phyloP scores from a whole-genome alignment of 2,888 invertebrate species.

The Prosopocoilus inquinatus region DNA sequence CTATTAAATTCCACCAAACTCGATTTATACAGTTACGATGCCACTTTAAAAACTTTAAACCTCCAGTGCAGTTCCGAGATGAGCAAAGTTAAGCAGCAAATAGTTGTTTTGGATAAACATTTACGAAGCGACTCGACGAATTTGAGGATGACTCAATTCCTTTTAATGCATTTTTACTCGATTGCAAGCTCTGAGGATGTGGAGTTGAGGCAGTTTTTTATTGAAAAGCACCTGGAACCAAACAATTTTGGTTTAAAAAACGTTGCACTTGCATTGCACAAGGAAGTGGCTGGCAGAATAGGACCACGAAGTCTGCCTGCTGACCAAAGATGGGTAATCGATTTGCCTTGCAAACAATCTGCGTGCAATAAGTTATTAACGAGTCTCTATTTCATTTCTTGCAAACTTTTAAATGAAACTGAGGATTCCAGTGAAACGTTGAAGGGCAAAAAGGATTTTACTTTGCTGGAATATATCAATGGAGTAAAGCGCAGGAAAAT shows the following conservation, averaged over 20 bases:
- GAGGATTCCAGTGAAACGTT: constrained; percentile 23
- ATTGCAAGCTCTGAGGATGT: constrained; percentile 46
- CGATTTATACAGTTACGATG: constrained; percentile 36
- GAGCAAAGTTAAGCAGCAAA: constrained; percentile 58
- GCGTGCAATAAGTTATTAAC: constrained; percentile 24
- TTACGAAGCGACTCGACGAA: not conserved
- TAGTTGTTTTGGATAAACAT: constrained; percentile 42
- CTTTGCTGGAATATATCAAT: constrained; percentile 53
- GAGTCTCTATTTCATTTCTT: constrained; percentile 24
- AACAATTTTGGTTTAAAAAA: not conserved
- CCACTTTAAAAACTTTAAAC: constrained; percentile 48
- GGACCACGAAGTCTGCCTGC: constrained; percentile 31
- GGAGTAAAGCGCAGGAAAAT: constrained; percentile 46
- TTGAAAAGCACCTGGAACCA: not conserved
- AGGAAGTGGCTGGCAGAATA: not conserved
- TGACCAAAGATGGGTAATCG: constrained; percentile 44
- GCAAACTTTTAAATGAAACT: constrained; percentile 4
- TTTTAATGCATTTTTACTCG: constrained; percentile 50
- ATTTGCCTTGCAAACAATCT: constrained; percentile 25
- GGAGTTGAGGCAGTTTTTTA: constrained; percentile 37
- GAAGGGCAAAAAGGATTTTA: constrained; percentile 45
- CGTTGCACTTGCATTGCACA: not conserved
- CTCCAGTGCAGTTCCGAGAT: constrained; percentile 55
- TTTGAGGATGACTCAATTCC: constrained; percentile 25
- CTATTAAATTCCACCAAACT: constrained; percentile 21